Evolutionary conservation across 2,797 vertebrate genomes (phyloP).

Genomic region (Ambastaia sidthimunki): DNA sequence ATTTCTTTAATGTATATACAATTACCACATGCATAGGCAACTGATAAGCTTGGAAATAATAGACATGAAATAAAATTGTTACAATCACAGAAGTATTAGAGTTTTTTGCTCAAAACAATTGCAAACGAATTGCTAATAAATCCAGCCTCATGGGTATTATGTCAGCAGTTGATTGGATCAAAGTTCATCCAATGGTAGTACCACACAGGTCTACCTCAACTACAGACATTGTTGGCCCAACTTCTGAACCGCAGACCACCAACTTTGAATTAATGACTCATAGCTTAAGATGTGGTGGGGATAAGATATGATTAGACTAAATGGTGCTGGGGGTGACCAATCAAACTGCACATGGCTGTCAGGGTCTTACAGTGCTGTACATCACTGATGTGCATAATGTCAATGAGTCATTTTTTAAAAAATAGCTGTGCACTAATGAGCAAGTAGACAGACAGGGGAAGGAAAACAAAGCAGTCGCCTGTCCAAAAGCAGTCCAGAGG

Average conservation of each 20-base stretch:
- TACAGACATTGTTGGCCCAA: constrained; percentile 2
- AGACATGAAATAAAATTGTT: constrained; percentile 2
- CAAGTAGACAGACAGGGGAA: background rate
- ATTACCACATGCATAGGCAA: background rate
- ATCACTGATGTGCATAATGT: constrained; percentile 15
- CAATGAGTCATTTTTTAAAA: constrained; percentile 24
- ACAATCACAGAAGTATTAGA: background rate
- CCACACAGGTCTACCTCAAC: constrained; percentile 14
- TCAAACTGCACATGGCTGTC: background rate
- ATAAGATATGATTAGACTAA: constrained; percentile 21
- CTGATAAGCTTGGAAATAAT: constrained; percentile 11
- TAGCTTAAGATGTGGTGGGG: constrained; percentile 27
- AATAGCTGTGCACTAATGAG: constrained; percentile 23
- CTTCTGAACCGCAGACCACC: constrained; percentile 12
- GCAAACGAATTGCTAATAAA: constrained; percentile 18
- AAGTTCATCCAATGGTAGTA: constrained; percentile 18
- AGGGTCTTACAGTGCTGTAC: background rate
- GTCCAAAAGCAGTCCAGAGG: background rate
- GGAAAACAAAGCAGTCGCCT: background rate
- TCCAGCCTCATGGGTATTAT: background rate
- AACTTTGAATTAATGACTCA: constrained; percentile 22
- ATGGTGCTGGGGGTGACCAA: background rate
- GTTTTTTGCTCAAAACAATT: background rate
- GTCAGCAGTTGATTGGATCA: constrained; percentile 23
- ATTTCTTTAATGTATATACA: constrained; percentile 22